Conservation (phyloP, 2,797 vertebrate species). For the Enteromius unitaeniatus region DNA sequence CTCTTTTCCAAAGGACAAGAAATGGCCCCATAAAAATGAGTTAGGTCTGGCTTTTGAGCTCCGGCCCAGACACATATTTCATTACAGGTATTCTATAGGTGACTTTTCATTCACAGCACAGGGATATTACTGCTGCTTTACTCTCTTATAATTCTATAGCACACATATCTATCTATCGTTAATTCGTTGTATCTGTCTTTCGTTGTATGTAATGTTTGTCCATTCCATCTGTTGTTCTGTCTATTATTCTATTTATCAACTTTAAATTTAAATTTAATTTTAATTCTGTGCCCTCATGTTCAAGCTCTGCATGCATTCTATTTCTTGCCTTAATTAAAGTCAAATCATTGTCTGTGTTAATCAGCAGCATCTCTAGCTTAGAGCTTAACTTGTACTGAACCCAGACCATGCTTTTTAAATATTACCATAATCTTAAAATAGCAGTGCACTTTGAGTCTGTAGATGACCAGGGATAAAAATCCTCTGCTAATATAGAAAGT, state of each 20-base stretch:
- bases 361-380: constrained; percentile 1
- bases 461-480: background rate
- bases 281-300: background rate
- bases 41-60: constrained; percentile 31
- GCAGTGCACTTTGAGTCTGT: background rate
- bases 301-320: background rate
- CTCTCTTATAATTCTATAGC: background rate
- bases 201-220: background rate
- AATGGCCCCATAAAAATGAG: constrained; percentile 57
- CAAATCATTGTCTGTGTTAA: constrained; percentile 2
- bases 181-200: background rate
- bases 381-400: background rate
- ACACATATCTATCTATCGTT: background rate
- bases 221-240: background rate
- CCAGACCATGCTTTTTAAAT: background rate
- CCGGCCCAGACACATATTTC: background rate
- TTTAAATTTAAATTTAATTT: too few species aligned
- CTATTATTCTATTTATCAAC: background rate
- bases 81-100: background rate
- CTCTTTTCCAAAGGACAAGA: constrained; percentile 49
- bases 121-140: background rate
- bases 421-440: constrained; percentile 4
- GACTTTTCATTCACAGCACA: constrained; percentile 13
- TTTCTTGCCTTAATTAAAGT: background rate
- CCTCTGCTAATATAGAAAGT: background rate